A percentile compares a stretch with the other conserved stretches of the same genome.
phyloP scores from a whole-genome alignment of 2,113 vertebrate genomes.

The Aphelocoma coerulescens region DNA sequence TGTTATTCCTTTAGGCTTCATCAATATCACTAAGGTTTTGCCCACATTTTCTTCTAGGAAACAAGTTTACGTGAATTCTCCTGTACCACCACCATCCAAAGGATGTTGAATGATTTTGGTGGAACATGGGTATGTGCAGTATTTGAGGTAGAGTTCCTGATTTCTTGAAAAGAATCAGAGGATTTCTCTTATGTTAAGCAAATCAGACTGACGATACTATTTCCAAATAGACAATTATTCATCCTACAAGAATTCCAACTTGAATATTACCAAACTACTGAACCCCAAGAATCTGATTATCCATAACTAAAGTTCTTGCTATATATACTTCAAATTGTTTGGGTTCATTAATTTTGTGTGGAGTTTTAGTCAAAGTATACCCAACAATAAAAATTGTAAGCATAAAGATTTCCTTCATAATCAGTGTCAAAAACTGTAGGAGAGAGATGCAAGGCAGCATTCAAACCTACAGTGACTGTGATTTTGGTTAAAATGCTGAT shows the following conservation, averaged over 20 bases:
- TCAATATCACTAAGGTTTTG: background rate
- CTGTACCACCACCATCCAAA: background rate
- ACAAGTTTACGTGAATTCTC: background rate
- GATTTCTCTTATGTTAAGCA: background rate
- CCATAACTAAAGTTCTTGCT: background rate
- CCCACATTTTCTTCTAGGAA: background rate
- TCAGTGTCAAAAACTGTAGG: background rate
- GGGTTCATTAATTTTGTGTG: background rate
- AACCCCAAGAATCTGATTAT: background rate
- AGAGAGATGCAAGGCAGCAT: background rate
- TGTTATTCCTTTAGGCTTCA: background rate
- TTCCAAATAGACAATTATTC: background rate
- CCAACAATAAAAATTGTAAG: background rate
- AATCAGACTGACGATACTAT: background rate
- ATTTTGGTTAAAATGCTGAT: background rate
- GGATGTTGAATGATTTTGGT: background rate
- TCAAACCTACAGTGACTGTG: background rate
- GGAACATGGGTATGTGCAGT: fast-evolving
- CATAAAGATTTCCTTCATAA: background rate
- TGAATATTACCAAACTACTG: background rate
- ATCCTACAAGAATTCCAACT: background rate
- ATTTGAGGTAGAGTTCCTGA: background rate
- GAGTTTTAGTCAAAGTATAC: background rate
- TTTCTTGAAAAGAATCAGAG: background rate
- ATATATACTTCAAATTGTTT: background rate